phyloP scores from a whole-genome alignment of 1,140 invertebrate genomes.

The Drusus annulatus region DNA sequence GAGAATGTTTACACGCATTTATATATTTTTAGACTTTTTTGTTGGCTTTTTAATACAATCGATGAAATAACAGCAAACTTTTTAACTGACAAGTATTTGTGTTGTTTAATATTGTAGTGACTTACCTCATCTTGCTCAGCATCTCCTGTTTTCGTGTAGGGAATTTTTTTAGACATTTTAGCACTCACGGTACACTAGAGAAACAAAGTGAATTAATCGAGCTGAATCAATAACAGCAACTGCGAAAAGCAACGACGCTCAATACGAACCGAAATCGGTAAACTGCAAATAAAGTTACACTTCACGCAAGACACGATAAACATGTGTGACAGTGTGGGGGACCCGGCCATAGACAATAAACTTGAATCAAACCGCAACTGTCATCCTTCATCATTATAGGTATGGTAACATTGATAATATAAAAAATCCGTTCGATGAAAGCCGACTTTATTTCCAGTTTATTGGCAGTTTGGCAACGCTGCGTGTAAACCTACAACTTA shows the following conservation, averaged over 20 bases:
- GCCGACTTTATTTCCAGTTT: no score
- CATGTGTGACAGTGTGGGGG: neutral
- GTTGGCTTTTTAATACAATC: neutral
- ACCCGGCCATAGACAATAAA: neutral
- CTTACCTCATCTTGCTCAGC: conserved; percentile 76
- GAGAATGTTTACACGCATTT: no score
- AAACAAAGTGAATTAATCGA: neutral
- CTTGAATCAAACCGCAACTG: neutral
- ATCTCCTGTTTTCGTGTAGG: conserved; percentile 71
- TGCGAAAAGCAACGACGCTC: neutral
- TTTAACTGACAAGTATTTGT: neutral
- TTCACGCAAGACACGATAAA: neutral
- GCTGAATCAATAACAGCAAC: neutral
- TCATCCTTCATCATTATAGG: neutral
- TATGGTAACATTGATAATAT: no score
- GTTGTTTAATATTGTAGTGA: conserved; percentile 1
- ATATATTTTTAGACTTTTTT: no score
- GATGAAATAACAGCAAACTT: neutral
- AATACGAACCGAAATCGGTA: neutral
- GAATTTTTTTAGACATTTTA: conserved; percentile 43
- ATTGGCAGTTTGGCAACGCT: no score
- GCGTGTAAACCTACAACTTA: no score
- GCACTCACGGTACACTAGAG: neutral
- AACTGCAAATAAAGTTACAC: conserved; percentile 12
- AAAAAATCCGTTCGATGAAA: no score